These are phyloP conservation scores for Nyctalus aviator DNA, from an alignment of 2,797 vertebrate genomes.

Conservation along the genomic window DNA sequence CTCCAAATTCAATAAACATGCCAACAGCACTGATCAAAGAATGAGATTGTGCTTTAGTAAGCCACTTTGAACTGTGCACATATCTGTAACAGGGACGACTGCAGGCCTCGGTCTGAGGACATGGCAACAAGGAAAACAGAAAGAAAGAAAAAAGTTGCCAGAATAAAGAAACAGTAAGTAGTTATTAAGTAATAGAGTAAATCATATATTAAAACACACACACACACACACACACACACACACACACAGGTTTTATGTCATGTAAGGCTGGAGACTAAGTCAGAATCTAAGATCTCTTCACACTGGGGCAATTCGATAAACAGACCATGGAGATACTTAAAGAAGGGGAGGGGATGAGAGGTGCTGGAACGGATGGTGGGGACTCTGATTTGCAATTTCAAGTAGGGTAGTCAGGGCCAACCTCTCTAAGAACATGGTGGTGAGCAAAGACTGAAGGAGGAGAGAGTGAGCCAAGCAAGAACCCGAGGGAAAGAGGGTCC, in stretches of 20 bases:
- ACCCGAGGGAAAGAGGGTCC: not conserved
- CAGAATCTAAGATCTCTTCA: not conserved
- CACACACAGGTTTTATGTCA: not conserved
- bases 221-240: too few species aligned
- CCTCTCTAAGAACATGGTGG: not conserved
- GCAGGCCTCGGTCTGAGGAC: not conserved
- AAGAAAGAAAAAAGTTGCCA: not conserved
- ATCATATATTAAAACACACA: not conserved
- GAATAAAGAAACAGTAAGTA: not conserved
- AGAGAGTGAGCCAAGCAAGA: not conserved
- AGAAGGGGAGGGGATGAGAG: not conserved
- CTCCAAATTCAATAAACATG: conserved; percentile 2
- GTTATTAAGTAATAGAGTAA: not conserved
- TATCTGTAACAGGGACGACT: not conserved
- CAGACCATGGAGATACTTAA: not conserved
- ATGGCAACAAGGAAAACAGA: not conserved
- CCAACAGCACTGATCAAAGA: not conserved
- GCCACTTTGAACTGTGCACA: not conserved
- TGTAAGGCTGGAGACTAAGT: not conserved
- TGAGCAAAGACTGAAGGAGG: not conserved
- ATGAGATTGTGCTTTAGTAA: not conserved
- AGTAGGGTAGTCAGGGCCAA: not conserved
- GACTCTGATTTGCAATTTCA: not conserved
- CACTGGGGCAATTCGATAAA: not conserved
- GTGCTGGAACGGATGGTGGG: fast-evolving